Base-by-base conservation (phyloP, 92 coral and sea anemone species). In the Porites lobata region DNA sequence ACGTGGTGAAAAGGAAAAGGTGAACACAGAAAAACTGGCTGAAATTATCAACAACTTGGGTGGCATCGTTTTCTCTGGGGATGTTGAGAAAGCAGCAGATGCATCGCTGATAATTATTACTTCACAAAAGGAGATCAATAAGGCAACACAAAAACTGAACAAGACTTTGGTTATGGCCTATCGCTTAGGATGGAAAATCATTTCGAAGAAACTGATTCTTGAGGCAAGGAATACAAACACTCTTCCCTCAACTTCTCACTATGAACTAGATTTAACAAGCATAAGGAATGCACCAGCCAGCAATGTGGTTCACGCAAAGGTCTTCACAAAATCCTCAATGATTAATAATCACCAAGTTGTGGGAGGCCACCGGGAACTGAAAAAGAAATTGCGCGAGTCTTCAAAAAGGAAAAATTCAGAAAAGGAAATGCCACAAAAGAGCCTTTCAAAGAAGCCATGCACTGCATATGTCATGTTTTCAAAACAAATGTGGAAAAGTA, bases 121-220 rank as follows among this genome's bases (percentile, higher is more conserved):
- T 15, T 72, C 77, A 50, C 77, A 72, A 17, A 72, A 72, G 8
- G 77, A 72, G 58, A 6, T 26, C 32, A 38, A 69, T 24, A 69
- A 26, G 32, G 15, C 50, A 24, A 69, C 51, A 4, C 50, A 21
- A 26, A 69, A 69, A 26, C 50, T 69, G 47, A 69, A 69, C 56
- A 86, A 66, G 75, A 77, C 89, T 47, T 67, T 86, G 6, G 51
- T 77, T 50, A 66, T 66, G 76, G 89, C 84, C 62, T 77, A 86
- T 64, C 50, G 78, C 38, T 54, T 67, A 52, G 85, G 85, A 66
- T 86, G 90, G 85, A 53, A 29, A 12, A 68, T 86, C 50, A 58
- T 78, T 12, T 86, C 85, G 65, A 86, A 86, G 72, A 77, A 21
- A 64, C 22, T 65, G 13, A 26, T 86, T 71, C 7, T 86, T 51